Base-by-base conservation (phyloP, 2,797 vertebrate species). In the Morelia viridis region DNA sequence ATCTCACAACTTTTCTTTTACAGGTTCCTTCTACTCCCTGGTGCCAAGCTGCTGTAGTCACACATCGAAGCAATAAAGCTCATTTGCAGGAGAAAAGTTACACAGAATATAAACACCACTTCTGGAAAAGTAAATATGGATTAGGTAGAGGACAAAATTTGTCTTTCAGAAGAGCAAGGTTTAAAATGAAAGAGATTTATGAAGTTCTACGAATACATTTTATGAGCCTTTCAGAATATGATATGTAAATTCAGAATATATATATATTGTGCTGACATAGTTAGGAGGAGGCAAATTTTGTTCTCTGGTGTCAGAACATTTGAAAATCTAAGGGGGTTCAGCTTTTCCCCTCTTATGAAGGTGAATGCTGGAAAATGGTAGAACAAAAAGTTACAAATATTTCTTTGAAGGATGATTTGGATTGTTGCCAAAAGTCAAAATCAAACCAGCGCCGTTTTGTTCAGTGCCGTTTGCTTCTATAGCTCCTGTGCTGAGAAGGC, bases 121-220 rank as follows among this genome's bases (percentile, higher is more conserved):
- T 92, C 60, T 87, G 24, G 56, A 64, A 88, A 92, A 71, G 60
- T 90, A 92, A 92, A 90, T 92, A 84, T 88, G 89, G 68, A 88
- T 90, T 83, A 92, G 90, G 92, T 83, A 90, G 50, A 89, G 89
- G 71, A 88, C 85, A 88, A 88, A 64, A 90, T 92, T 90, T 92
- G 85, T 83, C 92, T 92, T 92, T 92, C 92, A 65, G 87, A 88
- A 90, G 85, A 92, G 68, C 60, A 57, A 90, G 58, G 90, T 90
- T 92, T 92, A 65, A 92, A 90, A 92, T 83, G 92, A 90, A 90
- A 92, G 53, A 88, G 85, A 90, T 92, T 92, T 92, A 92, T 87
- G 85, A 90, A 89, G 65, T 65, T 87, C 85, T 90, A 87, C 58
- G n/a, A 92, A 87, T 62, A 68, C 6, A 64, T 80, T 92, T 90